Evolutionary conservation across 2,797 vertebrate genomes (phyloP).

Genomic region (Varecia variegata): DNA sequence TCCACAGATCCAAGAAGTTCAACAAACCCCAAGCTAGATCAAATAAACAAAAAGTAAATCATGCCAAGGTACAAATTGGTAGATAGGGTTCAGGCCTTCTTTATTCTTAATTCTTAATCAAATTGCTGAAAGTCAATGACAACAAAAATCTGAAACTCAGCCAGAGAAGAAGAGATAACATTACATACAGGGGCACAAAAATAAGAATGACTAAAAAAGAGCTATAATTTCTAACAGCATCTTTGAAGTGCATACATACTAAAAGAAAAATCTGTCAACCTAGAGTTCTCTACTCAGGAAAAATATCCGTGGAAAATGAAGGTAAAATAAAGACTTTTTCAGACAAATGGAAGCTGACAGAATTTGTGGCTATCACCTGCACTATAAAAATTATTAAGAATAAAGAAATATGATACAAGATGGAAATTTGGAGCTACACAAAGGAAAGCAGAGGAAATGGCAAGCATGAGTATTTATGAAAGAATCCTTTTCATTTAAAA

Average conservation of each 20-base stretch:
- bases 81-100: no score
- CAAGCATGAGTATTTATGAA: neutral
- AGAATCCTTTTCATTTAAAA: neutral
- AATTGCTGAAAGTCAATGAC: neutral
- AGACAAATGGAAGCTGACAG: conserved; percentile 20
- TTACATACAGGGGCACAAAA: neutral
- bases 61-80: neutral
- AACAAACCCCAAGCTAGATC: neutral
- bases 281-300: neutral
- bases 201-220: neutral
- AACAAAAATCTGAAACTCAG: neutral
- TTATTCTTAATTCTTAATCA: neutral
- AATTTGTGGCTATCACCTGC: neutral
- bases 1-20: neutral
- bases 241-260: neutral
- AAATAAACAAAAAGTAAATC: conserved; percentile 15
- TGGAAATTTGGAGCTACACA: neutral
- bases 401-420: neutral
- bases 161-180: neutral
- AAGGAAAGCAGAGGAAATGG: conserved; percentile 13
- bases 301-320: neutral
- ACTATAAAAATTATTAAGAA: neutral
- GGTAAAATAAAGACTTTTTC: neutral
- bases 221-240: neutral
- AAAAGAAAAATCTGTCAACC: neutral